A percentile compares a stretch with the other conserved stretches of the same genome.
Conservation (phyloP, 2,797 vertebrate genomes). For the Rhinoraja longicauda region DNA sequence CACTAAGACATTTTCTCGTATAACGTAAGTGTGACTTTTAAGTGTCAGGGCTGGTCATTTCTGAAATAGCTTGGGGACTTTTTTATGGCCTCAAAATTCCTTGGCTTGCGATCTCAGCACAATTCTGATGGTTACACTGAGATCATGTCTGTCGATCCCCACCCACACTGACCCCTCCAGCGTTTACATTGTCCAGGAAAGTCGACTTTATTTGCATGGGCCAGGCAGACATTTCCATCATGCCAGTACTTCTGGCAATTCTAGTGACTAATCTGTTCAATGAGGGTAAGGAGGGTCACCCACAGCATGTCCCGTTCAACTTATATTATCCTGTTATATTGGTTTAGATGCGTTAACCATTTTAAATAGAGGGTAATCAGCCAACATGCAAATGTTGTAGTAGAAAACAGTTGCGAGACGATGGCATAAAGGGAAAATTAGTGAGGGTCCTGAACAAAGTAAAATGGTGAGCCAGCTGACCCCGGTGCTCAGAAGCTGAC, state of each 20-base stretch:
- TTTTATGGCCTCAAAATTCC: neutral
- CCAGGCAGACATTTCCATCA: neutral
- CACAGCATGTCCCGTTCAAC: neutral
- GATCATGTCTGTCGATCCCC: neutral
- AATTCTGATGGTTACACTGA: neutral
- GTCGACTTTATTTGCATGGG: neutral
- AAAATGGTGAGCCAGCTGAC: neutral
- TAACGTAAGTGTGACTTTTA: neutral
- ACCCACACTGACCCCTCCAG: neutral
- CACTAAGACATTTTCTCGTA: neutral
- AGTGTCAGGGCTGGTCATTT: neutral
- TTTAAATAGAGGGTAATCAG: neutral
- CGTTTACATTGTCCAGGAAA: neutral
- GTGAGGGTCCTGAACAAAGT: too few relatives aligned
- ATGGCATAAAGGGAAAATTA: too few relatives aligned
- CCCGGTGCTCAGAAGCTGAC: too few relatives aligned
- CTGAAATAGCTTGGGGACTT: neutral
- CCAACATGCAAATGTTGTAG: neutral
- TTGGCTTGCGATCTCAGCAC: neutral
- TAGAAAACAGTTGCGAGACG: too few relatives aligned
- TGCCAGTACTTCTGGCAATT: neutral
- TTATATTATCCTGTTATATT: neutral
- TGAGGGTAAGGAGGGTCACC: neutral
- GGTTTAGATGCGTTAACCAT: neutral
- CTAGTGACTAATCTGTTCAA: neutral